Evolutionary conservation across 2,888 invertebrate genomes (phyloP).

Genomic region (Falcaria lacertinaria): DNA sequence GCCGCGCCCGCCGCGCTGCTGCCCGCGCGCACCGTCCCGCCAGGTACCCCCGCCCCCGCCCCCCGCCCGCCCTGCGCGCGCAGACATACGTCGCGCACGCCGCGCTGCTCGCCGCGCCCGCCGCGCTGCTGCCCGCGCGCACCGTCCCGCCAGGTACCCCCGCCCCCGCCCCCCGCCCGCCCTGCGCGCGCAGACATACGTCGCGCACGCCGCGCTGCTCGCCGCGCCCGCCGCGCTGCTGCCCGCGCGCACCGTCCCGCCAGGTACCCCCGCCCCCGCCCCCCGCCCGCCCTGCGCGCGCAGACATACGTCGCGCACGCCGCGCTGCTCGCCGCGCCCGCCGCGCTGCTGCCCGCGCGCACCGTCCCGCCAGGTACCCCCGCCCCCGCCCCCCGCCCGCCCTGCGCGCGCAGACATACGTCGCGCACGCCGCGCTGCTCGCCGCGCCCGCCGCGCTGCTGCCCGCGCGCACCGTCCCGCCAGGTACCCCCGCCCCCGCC

Average conservation of each 20-base stretch:
- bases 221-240: too few relatives aligned
- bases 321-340: conserved; percentile 11
- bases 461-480: too few relatives aligned
- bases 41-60: not conserved
- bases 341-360: conserved; percentile 20
- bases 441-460: not conserved
- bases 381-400: too few relatives aligned
- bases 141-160: too few relatives aligned
- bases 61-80: not conserved
- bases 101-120: not conserved
- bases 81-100: conserved; percentile 1
- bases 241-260: not conserved
- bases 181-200: too few relatives aligned
- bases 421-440: not conserved
- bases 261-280: too few relatives aligned
- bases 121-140: too few relatives aligned
- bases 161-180: too few relatives aligned
- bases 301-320: not conserved
- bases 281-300: too few relatives aligned
- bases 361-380: not conserved
- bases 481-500: too few relatives aligned
- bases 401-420: too few relatives aligned
- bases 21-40: conserved; percentile 11
- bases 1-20: conserved; percentile 21
- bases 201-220: too few relatives aligned